A percentile compares a stretch with the other conserved stretches of the same genome.
Evolutionary conservation across 2,113 vertebrate genomes (phyloP).

Genomic region (Brachypodius melanocephalos): DNA sequence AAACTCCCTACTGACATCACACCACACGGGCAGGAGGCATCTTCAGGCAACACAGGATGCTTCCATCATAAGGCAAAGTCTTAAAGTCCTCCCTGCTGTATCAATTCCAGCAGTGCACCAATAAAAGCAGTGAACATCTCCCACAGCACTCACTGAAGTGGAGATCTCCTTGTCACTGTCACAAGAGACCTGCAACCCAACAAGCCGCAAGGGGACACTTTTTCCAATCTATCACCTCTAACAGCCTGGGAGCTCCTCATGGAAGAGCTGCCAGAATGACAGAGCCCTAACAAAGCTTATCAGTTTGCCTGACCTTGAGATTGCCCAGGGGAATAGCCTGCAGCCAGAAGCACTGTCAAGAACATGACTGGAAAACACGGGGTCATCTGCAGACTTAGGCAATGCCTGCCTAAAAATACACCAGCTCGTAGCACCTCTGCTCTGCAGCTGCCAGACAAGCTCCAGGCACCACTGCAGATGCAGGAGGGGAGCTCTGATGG

Average conservation of each 20-base stretch:
- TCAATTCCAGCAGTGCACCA: background rate
- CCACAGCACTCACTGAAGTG: rapidly evolving
- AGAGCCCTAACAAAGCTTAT: background rate
- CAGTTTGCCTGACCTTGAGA: background rate
- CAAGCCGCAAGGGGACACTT: background rate
- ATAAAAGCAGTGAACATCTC: background rate
- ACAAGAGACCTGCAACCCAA: background rate
- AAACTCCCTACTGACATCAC: background rate
- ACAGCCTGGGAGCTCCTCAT: background rate
- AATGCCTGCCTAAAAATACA: constrained; percentile 8
- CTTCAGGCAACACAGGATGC: background rate
- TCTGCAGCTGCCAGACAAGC: background rate
- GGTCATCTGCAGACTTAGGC: background rate
- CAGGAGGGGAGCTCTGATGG: background rate
- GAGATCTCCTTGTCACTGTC: background rate
- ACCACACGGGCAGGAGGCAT: rapidly evolving
- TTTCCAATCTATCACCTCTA: background rate
- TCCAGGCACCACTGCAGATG: background rate
- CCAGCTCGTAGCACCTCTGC: background rate
- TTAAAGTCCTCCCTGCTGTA: background rate
- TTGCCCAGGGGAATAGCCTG: background rate
- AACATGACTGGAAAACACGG: background rate
- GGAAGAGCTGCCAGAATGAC: background rate
- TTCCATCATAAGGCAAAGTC: background rate
- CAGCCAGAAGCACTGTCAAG: background rate